Evolutionary conservation across 2,113 vertebrate genomes (phyloP).

Genomic region (Mirounga angustirostris): DNA sequence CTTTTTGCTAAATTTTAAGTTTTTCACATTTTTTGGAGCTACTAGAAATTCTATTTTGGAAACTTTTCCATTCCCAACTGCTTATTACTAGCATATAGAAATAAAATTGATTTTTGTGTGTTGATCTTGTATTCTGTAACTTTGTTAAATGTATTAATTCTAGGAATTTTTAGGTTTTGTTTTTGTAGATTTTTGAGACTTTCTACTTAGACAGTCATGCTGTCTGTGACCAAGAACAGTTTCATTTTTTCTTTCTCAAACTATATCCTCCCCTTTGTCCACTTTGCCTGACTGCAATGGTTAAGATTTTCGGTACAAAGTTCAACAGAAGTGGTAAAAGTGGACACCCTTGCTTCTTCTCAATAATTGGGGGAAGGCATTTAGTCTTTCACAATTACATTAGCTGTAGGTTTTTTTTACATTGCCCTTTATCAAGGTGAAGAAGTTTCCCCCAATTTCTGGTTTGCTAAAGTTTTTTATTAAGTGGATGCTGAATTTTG

Average conservation of each 20-base stretch:
- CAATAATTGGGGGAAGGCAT: neutral
- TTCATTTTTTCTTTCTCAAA: slow-evolving; percentile 28
- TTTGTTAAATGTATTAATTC: neutral
- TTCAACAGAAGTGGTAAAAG: neutral
- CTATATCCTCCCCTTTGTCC: neutral
- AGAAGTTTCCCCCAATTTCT: neutral
- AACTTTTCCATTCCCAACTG: neutral
- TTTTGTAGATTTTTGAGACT: neutral
- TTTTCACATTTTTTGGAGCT: neutral
- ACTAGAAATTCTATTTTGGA: neutral
- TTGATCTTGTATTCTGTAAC: neutral
- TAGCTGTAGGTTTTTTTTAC: neutral
- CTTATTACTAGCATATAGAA: slow-evolving; percentile 19
- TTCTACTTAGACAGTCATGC: neutral
- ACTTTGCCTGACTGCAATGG: neutral
- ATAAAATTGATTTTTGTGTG: neutral
- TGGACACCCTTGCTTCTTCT: neutral
- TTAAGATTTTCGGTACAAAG: neutral
- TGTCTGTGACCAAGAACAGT: neutral
- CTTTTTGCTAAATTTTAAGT: slow-evolving; percentile 37
- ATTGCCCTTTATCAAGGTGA: neutral
- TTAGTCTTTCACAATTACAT: neutral
- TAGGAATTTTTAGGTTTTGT: neutral
- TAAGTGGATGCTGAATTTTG: neutral
- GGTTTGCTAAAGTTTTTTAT: neutral